phyloP scores from a whole-genome alignment of 2,797 vertebrate species.

The Austrolebias charrua region DNA sequence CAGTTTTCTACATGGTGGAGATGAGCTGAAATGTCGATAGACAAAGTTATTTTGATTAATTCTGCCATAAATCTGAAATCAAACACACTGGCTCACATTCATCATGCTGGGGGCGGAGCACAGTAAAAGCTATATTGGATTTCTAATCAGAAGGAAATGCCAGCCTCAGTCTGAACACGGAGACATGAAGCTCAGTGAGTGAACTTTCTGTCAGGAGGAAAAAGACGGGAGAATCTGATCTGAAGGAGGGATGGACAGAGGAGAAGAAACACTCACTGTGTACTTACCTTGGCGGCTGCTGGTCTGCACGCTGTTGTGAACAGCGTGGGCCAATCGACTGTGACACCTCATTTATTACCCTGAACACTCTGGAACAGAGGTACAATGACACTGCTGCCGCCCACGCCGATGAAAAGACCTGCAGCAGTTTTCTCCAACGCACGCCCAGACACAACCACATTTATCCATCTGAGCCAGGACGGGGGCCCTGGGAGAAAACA shows the following conservation, averaged over 20 bases:
- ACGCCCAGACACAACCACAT: neutral
- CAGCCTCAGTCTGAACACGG: conserved; percentile 32
- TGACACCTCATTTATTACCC: conserved; percentile 66
- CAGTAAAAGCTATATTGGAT: conserved; percentile 31
- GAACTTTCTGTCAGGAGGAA: conserved; percentile 28
- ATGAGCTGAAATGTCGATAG: conserved; percentile 14
- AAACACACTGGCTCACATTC: conserved; percentile 39
- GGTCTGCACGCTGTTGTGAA: conserved; percentile 30
- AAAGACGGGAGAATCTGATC: conserved; percentile 8
- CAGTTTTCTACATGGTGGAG: conserved; percentile 3
- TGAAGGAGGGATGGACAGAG: conserved; percentile 15
- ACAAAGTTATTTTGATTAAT: conserved; percentile 27
- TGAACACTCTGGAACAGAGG: conserved; percentile 46
- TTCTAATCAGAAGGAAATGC: conserved; percentile 47
- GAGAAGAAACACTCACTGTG: conserved; percentile 35
- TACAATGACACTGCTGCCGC: conserved; percentile 36
- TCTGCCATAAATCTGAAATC: conserved; percentile 34
- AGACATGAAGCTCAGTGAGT: conserved; percentile 17
- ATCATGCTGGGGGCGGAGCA: conserved; percentile 27
- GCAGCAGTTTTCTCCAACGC: neutral
- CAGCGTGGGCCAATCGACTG: conserved; percentile 55
- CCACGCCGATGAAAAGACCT: conserved; percentile 22
- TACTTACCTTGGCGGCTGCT: conserved; percentile 33
- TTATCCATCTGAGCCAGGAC: neutral
- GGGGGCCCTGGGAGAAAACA: neutral